Evolutionary conservation across 2,888 invertebrate species (phyloP).

Genomic region (Ornithoptera priamus): DNA sequence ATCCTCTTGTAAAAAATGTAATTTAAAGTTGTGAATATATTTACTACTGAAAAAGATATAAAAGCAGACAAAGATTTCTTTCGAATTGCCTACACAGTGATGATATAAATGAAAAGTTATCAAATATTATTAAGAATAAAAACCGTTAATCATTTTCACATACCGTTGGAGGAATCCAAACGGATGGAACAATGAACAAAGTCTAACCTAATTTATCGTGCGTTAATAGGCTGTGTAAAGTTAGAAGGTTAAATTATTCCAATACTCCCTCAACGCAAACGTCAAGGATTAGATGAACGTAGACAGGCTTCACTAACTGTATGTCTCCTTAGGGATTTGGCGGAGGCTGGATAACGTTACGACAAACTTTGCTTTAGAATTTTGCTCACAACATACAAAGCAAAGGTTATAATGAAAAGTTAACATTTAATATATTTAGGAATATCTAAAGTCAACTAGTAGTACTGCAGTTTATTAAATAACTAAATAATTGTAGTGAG

Average conservation of each 20-base stretch:
- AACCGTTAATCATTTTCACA: neutral
- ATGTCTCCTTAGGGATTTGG: constrained; percentile 5
- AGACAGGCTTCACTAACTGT: neutral
- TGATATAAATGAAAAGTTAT: no score
- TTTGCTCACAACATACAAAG: neutral
- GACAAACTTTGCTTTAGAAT: neutral
- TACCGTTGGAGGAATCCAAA: no score
- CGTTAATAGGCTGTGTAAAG: constrained; percentile 11
- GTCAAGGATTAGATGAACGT: constrained; percentile 7
- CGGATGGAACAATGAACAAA: neutral
- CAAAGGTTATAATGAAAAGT: neutral
- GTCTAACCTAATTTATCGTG: constrained; percentile 12
- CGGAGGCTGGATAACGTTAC: neutral
- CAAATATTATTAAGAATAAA: no score
- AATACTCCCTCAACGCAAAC: constrained; percentile 13
- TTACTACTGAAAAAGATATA: no score
- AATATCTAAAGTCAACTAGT: neutral
- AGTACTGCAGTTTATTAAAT: no score
- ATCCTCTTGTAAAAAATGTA: no score
- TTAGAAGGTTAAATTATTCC: constrained; percentile 15
- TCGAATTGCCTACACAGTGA: no score
- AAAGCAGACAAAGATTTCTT: no score
- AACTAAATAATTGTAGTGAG: no score
- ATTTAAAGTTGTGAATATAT: no score
- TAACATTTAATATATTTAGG: neutral